Evolutionary conservation across 1,140 invertebrate species (phyloP), one percentile per base, ranked within the genome.

Genomic region (Physella acuta): DNA sequence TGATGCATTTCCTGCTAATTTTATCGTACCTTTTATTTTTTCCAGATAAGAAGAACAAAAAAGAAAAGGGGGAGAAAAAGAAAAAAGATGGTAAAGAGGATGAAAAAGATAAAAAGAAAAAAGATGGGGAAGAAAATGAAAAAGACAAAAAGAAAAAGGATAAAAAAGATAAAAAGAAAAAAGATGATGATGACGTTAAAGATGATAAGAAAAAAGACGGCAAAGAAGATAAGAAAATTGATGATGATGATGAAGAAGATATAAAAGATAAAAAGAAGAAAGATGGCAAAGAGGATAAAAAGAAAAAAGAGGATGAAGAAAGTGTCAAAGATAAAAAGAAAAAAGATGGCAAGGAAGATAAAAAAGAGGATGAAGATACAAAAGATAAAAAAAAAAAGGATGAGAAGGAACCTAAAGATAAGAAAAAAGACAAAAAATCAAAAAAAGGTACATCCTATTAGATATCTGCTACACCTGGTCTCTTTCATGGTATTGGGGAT

Each of bases 91-190:
- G n/a, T n/a, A n/a, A n/a, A n/a, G 33, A 65, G 26, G 26, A 65
- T 24, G 30, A 65, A 24, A 44, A 64, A 26, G 17, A 49, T 3
- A 17, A 64, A 26, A 30, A 64, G 17, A 34, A 64, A n/a, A 17
- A 52, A 52, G 62, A 51, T 8, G 49, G 52, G 16, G 62, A 64
- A 30, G 49, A 64, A 24, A 34, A 26, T n/a, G 28, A 51, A 51
- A 33, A 64, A 49, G 62, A 64, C 24, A 52, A 33, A 24, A 64
- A 52, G 33, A 62, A 62, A 55, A 31, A 60, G 49, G 26, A 68
- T 20, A 55, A 68, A 39, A 49, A 68, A 51, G 39, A 68, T 11
- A 33, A 60, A 31, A 28, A 60, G 5, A 37, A 59, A 24, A 33
- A 44, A 2, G 31, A 68, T 24, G 39, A 68, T 1, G 28, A 68